phyloP scores from a whole-genome alignment of 2,797 vertebrate genomes.

The Brachymystax lenok region DNA sequence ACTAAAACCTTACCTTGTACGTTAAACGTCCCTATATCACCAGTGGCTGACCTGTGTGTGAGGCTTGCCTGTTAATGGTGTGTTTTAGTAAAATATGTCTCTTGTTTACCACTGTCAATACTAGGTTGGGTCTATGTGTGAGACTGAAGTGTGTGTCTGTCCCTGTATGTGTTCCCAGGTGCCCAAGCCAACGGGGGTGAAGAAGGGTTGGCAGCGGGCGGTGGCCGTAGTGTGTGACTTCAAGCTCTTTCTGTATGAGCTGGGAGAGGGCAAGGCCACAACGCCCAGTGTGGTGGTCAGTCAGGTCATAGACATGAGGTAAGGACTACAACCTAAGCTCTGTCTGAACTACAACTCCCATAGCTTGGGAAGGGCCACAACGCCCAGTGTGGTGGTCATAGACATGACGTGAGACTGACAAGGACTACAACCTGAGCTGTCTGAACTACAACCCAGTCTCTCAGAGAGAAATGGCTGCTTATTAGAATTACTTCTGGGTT shows the following conservation, averaged over 20 bases:
- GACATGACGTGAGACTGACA: constrained; percentile 88
- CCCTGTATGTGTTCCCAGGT: constrained; percentile 71
- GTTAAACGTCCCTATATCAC: neutral
- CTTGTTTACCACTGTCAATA: too few species aligned
- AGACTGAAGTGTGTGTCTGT: neutral
- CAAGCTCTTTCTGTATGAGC: constrained; percentile 95
- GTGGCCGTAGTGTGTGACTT: constrained; percentile 96
- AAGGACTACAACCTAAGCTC: neutral
- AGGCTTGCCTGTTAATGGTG: neutral
- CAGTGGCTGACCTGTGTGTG: too few species aligned
- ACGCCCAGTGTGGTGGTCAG: constrained; percentile 90
- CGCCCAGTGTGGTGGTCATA: constrained; percentile 90
- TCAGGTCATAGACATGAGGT: constrained; percentile 99
- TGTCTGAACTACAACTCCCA: neutral
- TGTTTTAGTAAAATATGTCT: neutral
- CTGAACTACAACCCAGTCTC: neutral
- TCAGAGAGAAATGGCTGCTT: too few species aligned
- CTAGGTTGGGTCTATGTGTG: too few species aligned
- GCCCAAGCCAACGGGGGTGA: constrained; percentile 96
- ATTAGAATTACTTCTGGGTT: neutral
- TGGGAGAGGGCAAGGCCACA: constrained; percentile 92
- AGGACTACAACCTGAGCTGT: neutral
- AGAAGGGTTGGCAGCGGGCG: constrained; percentile 97
- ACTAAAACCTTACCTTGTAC: neutral
- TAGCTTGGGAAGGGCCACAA: constrained; percentile 82